A percentile compares a stretch with the other conserved stretches of the same genome.
Evolutionary conservation across 1,140 invertebrate species (phyloP).

Genomic region (Physella acuta): DNA sequence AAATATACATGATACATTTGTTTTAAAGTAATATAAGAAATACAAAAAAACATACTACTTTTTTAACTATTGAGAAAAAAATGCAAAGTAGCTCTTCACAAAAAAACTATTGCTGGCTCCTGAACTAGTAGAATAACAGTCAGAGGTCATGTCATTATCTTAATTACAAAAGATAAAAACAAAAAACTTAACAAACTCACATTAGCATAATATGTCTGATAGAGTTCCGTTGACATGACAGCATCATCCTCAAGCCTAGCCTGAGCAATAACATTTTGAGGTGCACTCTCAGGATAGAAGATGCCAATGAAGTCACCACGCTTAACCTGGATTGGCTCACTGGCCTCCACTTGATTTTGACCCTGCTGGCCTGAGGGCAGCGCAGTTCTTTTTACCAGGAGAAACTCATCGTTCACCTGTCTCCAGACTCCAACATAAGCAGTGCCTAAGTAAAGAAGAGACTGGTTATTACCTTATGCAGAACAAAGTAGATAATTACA

Average conservation of each 20-base stretch:
- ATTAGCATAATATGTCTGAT: slow-evolving; percentile 22
- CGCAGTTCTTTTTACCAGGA: slow-evolving; percentile 35
- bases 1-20: too few species aligned
- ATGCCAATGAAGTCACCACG: slow-evolving; percentile 53
- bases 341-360: slow-evolving; percentile 28
- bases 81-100: too few species aligned
- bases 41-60: too few species aligned
- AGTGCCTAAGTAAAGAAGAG: slow-evolving; percentile 14
- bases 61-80: too few species aligned
- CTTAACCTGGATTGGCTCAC: slow-evolving; percentile 39
- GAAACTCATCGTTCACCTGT: slow-evolving; percentile 34
- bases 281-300: slow-evolving; percentile 41
- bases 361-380: slow-evolving; percentile 41
- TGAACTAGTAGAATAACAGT: too few species aligned
- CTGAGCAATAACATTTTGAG: slow-evolving; percentile 43
- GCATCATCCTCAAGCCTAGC: slow-evolving; percentile 35
- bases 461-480: too few species aligned
- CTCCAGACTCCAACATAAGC: slow-evolving; percentile 46
- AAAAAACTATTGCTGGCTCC: too few species aligned
- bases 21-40: too few species aligned
- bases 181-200: not conserved
- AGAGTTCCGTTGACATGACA: slow-evolving; percentile 41
- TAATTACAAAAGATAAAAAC: not conserved
- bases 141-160: too few species aligned
- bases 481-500: too few species aligned